A percentile compares a stretch with the other conserved stretches of the same genome.
phyloP scores from a whole-genome alignment of 2,797 vertebrate species.

The Steatocranus sp. region DNA sequence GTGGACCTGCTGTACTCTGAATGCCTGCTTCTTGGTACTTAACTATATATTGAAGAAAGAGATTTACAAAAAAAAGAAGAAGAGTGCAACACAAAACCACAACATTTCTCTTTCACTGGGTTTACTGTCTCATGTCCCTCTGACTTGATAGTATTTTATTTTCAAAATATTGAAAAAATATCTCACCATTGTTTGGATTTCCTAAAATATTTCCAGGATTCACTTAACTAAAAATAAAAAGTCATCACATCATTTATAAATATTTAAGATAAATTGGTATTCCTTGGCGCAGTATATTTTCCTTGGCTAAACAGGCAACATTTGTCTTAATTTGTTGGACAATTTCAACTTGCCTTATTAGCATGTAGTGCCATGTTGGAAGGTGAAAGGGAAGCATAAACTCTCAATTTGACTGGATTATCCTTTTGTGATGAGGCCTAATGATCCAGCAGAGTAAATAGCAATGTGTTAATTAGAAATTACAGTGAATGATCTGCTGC shows the following conservation, averaged over 20 bases:
- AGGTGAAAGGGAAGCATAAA: constrained; percentile 70
- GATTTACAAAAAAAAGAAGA: background rate
- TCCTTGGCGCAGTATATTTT: constrained; percentile 8
- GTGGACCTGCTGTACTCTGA: background rate
- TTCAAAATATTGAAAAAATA: background rate
- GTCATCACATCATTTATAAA: background rate
- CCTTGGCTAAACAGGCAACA: constrained; percentile 59
- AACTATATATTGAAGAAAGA: background rate
- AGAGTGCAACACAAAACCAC: background rate
- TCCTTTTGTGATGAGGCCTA: constrained; percentile 75
- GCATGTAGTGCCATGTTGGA: constrained; percentile 57
- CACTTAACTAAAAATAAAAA: background rate
- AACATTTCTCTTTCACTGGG: background rate
- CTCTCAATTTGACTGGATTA: constrained; percentile 79
- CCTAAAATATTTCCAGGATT: background rate
- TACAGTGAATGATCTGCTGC: constrained; percentile 71
- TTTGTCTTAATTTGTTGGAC: constrained; percentile 63
- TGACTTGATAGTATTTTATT: background rate
- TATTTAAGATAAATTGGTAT: background rate
- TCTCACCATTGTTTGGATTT: background rate
- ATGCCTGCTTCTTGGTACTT: background rate
- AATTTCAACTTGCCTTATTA: constrained; percentile 61
- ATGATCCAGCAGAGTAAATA: constrained; percentile 81
- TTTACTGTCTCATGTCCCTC: background rate
- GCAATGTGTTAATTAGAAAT: constrained; percentile 82